Percentiles rank a stretch among this genome's conserved stretches.
Conservation (phyloP, 2,797 vertebrate species). For the Alfaro cultratus region DNA sequence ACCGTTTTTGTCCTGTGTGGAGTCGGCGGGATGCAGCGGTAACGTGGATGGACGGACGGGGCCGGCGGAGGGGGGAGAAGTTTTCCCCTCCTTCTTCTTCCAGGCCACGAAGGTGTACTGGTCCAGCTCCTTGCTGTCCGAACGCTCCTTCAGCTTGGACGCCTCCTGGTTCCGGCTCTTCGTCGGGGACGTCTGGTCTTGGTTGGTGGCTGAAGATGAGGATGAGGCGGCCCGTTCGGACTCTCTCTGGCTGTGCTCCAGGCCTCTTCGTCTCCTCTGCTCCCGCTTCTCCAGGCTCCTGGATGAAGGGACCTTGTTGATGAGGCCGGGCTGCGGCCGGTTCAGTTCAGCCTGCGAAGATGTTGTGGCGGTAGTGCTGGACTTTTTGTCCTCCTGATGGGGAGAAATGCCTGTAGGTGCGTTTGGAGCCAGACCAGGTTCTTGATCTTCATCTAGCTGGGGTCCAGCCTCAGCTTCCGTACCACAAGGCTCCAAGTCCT, state of each 20-base stretch:
- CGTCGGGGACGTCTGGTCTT: constrained; percentile 51
- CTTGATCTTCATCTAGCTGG: constrained; percentile 51
- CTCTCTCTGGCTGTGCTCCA: constrained; percentile 94
- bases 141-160: constrained; percentile 62
- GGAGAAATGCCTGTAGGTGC: constrained; percentile 17
- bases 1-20: constrained; percentile 47
- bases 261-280: constrained; percentile 88
- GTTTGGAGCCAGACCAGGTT: constrained; percentile 1
- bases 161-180: constrained; percentile 70
- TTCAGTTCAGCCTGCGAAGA: constrained; percentile 43
- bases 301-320: constrained; percentile 45
- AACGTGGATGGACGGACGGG: constrained; percentile 83
- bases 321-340: constrained; percentile 13
- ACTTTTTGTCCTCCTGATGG: constrained; percentile 27
- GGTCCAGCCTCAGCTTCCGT: constrained; percentile 72
- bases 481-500: constrained; percentile 48
- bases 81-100: constrained; percentile 76
- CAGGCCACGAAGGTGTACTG: constrained; percentile 72
- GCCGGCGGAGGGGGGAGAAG: constrained; percentile 30
- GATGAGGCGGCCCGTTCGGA: constrained; percentile 80
- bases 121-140: constrained; percentile 82
- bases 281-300: constrained; percentile 91
- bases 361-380: constrained; percentile 9
- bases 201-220: constrained; percentile 41
- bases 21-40: constrained; percentile 61